Evolutionary conservation across 2,113 vertebrate species (phyloP).

Genomic region (Rhinoptilus africanus): DNA sequence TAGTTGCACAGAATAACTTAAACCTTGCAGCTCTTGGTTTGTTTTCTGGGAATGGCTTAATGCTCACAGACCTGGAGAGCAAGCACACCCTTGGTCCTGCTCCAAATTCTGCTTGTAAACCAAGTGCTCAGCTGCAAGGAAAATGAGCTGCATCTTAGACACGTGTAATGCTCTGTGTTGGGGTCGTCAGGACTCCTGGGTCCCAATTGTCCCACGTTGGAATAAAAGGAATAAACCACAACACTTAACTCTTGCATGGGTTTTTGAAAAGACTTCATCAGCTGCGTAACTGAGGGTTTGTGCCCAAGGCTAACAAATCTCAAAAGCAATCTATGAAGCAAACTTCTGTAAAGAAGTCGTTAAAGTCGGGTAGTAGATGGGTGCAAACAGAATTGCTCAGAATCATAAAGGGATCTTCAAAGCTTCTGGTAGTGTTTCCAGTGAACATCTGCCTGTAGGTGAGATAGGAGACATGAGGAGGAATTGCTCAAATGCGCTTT

Average conservation of each 20-base stretch:
- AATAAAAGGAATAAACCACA: neutral
- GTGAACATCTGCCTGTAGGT: neutral
- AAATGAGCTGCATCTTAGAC: neutral
- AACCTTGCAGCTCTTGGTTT: neutral
- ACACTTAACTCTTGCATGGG: neutral
- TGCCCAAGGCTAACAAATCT: neutral
- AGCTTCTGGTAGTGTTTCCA: neutral
- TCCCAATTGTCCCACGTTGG: neutral
- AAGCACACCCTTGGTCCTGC: neutral
- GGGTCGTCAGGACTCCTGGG: neutral
- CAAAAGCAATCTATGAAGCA: neutral
- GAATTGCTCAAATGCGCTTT: neutral
- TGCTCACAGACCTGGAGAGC: neutral
- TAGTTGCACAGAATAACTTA: neutral
- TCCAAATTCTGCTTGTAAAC: slow-evolving; percentile 1
- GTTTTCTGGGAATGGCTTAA: neutral
- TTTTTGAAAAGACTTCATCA: neutral
- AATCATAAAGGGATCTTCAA: neutral
- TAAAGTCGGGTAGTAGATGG: neutral
- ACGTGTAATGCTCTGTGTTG: neutral
- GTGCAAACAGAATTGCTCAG: neutral
- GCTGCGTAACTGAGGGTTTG: neutral
- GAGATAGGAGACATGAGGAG: neutral
- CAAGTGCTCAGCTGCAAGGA: neutral
- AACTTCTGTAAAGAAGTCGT: neutral